Evolutionary conservation across 2,113 vertebrate species (phyloP).

Genomic region (Lagopus muta): DNA sequence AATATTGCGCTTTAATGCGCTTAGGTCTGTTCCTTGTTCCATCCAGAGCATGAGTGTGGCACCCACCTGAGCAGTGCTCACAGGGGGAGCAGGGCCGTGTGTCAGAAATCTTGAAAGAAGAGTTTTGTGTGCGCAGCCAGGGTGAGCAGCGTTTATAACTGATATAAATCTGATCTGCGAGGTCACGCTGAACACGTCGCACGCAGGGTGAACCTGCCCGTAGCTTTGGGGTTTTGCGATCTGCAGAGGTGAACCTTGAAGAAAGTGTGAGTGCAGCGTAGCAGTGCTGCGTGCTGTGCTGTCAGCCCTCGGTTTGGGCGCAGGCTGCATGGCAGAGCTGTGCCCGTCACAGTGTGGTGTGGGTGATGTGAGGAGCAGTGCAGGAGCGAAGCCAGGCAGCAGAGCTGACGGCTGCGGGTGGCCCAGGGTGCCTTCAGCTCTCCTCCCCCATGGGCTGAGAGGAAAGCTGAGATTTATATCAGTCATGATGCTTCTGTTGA

Average conservation of each 20-base stretch:
- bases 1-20: neutral
- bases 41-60: rapidly evolving
- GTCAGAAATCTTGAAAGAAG: neutral
- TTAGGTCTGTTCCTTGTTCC: neutral
- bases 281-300: neutral
- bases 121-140: rapidly evolving
- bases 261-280: neutral
- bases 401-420: rapidly evolving
- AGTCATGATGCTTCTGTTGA: neutral
- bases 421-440: neutral
- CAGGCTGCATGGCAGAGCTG: neutral
- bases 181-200: rapidly evolving
- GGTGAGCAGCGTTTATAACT: rapidly evolving
- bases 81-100: rapidly evolving
- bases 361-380: rapidly evolving
- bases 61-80: neutral
- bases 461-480: neutral
- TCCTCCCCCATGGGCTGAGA: neutral
- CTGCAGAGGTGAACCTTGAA: neutral
- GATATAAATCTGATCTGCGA: too few relatives aligned
- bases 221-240: neutral
- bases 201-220: rapidly evolving
- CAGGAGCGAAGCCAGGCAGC: neutral
- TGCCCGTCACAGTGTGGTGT: neutral
- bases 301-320: neutral